These are phyloP conservation scores for Cherax quadricarinatus DNA, from an alignment of 1,140 invertebrate species.

Conservation along the genomic window DNA sequence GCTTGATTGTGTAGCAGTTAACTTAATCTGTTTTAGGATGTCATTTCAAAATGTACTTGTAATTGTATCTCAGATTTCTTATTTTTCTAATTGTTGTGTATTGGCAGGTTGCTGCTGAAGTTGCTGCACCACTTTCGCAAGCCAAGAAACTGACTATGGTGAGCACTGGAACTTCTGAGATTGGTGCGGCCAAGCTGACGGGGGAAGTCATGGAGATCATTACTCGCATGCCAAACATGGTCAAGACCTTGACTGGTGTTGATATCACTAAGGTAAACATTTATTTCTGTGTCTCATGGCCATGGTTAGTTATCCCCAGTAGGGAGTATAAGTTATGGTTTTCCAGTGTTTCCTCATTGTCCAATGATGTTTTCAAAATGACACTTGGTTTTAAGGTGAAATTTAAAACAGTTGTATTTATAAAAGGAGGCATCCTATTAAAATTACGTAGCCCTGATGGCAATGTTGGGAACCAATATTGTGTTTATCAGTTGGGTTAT, in stretches of 20 bases:
- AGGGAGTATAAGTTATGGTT: neutral
- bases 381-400: no score
- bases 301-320: no score
- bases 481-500: no score
- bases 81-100: neutral
- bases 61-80: no score
- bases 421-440: no score
- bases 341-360: conserved; percentile 1
- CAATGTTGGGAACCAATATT: no score
- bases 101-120: conserved; percentile 92
- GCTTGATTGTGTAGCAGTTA: no score
- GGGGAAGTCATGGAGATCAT: conserved; percentile 95
- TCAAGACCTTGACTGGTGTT: conserved; percentile 93
- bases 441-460: no score
- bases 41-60: no score
- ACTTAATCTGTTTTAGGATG: no score
- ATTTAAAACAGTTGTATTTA: no score
- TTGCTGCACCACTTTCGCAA: conserved; percentile 94
- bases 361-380: neutral
- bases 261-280: conserved; percentile 87
- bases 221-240: conserved; percentile 90
- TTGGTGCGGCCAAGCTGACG: conserved; percentile 95
- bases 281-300: neutral
- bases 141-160: conserved; percentile 97
- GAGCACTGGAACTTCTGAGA: conserved; percentile 91